Conservation (phyloP, 2,113 vertebrate species). For the Phainopepla nitens region DNA sequence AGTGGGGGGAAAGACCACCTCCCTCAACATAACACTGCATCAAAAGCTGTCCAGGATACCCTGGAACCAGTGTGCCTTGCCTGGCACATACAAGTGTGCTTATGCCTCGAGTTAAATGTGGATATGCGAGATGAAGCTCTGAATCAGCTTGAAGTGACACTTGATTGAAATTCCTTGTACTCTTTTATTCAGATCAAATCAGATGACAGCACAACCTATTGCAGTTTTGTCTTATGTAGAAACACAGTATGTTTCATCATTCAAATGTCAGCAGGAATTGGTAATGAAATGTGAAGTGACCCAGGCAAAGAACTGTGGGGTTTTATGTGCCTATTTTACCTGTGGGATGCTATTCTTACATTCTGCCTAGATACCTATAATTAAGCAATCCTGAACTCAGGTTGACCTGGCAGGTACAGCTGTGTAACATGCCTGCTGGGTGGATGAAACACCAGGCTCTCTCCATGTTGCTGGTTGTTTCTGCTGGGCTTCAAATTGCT, state of each 20-base stretch:
- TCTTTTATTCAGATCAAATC: neutral
- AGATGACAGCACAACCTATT: neutral
- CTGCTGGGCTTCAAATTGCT: neutral
- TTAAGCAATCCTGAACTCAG: neutral
- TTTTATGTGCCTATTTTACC: neutral
- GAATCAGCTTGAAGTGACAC: conserved; percentile 24
- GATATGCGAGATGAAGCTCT: conserved; percentile 4
- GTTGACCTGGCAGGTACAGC: neutral
- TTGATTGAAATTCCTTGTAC: conserved; percentile 32
- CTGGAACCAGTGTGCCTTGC: neutral
- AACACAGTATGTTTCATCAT: neutral
- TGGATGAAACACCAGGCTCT: neutral
- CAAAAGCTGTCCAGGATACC: neutral
- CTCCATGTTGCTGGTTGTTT: neutral
- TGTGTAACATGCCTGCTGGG: neutral
- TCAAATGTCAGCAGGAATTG: neutral
- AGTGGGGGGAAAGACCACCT: neutral
- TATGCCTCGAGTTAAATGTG: neutral
- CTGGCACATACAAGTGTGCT: neutral
- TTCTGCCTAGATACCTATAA: neutral
- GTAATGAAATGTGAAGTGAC: neutral
- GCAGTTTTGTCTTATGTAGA: conserved; percentile 19
- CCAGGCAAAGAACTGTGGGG: neutral
- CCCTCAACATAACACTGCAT: rapidly evolving
- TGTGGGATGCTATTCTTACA: conserved; percentile 1